Percentiles rank a stretch among this genome's conserved stretches.
phyloP scores from a whole-genome alignment of 2,113 vertebrate species.

The Sigmodon hispidus region DNA sequence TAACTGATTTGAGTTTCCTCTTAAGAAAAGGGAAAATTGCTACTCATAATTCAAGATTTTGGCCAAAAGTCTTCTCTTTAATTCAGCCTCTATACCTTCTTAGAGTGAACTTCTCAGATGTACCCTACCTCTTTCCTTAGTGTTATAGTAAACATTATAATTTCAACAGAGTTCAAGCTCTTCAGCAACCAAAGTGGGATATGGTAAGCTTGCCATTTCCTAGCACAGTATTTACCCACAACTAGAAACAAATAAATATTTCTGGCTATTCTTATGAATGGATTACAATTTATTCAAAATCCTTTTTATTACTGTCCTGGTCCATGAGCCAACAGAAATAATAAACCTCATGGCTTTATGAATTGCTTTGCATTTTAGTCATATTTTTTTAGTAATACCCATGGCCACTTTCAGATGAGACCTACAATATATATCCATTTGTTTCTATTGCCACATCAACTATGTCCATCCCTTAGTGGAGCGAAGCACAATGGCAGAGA shows the following conservation, averaged over 20 bases:
- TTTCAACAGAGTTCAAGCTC: not conserved
- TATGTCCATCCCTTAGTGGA: not conserved
- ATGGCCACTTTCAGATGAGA: not conserved
- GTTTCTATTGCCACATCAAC: not conserved
- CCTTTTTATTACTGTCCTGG: not conserved
- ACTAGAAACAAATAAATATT: conserved; percentile 59
- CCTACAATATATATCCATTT: not conserved
- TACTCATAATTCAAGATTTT: conserved; percentile 24
- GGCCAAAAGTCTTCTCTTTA: not conserved
- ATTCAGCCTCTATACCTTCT: not conserved
- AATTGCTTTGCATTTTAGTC: not conserved
- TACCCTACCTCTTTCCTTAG: not conserved
- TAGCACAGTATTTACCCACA: not conserved
- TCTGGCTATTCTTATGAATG: conserved; percentile 17
- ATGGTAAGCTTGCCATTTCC: not conserved
- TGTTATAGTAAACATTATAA: not conserved
- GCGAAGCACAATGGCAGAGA: not conserved
- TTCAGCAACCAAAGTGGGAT: not conserved
- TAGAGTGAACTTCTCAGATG: not conserved
- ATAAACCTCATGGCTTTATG: not conserved
- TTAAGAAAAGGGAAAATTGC: not conserved
- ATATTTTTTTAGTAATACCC: not conserved
- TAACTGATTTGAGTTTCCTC: not conserved
- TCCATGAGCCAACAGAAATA: not conserved
- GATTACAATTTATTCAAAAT: conserved; percentile 50